A percentile compares a stretch with the other conserved stretches of the same genome.
Evolutionary conservation across 2,888 invertebrate genomes (phyloP).

Genomic region (Ctenicera cuprea): DNA sequence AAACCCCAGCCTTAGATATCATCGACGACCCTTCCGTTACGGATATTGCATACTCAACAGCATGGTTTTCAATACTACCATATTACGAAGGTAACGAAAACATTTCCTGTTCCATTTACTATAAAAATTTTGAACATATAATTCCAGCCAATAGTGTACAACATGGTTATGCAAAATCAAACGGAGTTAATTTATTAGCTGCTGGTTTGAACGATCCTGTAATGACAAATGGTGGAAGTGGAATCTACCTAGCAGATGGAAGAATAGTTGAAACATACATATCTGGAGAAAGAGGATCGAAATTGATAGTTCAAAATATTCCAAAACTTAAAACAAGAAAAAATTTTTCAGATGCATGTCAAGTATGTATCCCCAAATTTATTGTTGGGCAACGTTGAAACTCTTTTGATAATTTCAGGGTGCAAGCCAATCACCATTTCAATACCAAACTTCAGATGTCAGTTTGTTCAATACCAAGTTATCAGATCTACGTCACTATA

Average conservation of each 20-base stretch:
- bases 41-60: slow-evolving; percentile 81
- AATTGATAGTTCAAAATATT: slow-evolving; percentile 54
- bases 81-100: slow-evolving; percentile 78
- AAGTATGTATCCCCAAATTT: slow-evolving; percentile 47
- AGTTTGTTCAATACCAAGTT: slow-evolving; percentile 43
- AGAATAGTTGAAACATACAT: slow-evolving; percentile 55
- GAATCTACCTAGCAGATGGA: slow-evolving; percentile 58
- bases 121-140: no score
- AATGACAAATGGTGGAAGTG: slow-evolving; percentile 58
- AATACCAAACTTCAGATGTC: slow-evolving; percentile 25
- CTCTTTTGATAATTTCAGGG: slow-evolving; percentile 23
- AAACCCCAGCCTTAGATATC: slow-evolving; percentile 78
- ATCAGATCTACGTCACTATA: slow-evolving; percentile 42
- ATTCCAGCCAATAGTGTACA: slow-evolving; percentile 46
- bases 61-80: slow-evolving; percentile 90
- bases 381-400: background rate
- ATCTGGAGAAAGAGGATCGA: slow-evolving; percentile 52
- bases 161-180: slow-evolving; percentile 61
- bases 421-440: background rate
- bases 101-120: no score
- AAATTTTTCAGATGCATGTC: slow-evolving; percentile 23
- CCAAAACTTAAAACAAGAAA: slow-evolving; percentile 45
- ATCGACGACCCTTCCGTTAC: slow-evolving; percentile 67
- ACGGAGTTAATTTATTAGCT: slow-evolving; percentile 60
- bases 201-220: slow-evolving; percentile 58